Evolutionary conservation across 1,140 invertebrate genomes (phyloP).

Genomic region (Neodiprion fabricii): DNA sequence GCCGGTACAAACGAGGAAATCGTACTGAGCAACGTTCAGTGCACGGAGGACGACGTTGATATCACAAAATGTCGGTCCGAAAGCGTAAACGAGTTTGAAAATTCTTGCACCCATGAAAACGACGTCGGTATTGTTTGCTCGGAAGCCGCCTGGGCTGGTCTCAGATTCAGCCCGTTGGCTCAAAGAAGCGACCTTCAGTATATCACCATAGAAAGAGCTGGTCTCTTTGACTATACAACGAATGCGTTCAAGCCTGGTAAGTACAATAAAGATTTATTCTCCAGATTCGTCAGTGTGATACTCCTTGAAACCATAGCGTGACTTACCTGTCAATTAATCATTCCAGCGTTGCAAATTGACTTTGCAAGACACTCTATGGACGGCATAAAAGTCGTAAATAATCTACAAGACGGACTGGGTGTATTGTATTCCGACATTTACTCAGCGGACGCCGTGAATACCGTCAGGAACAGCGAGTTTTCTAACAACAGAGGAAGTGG

Average conservation of each 20-base stretch:
- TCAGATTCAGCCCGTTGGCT: conserved; percentile 87
- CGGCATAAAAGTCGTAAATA: conserved; percentile 80
- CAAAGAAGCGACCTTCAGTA: conserved; percentile 88
- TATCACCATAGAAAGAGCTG: conserved; percentile 89
- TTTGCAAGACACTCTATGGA: conserved; percentile 92
- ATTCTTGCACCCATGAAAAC: conserved; percentile 86
- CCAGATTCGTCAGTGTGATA: neutral
- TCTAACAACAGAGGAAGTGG: conserved; percentile 86
- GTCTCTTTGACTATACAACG: conserved; percentile 91
- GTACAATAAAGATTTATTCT: neutral
- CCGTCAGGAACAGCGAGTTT: conserved; percentile 89
- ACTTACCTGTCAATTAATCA: neutral
- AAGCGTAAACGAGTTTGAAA: conserved; percentile 79
- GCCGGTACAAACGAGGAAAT: conserved; percentile 80
- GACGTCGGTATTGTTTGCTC: conserved; percentile 91
- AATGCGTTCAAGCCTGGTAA: conserved; percentile 83
- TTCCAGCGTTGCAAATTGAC: conserved; percentile 89
- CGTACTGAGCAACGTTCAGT: conserved; percentile 86
- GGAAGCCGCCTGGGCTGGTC: conserved; percentile 89
- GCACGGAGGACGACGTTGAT: conserved; percentile 91
- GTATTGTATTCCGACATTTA: conserved; percentile 90
- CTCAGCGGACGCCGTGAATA: conserved; percentile 83
- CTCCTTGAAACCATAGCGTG: no score
- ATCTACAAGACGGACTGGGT: conserved; percentile 87
- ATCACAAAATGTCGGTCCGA: conserved; percentile 88